Evolutionary conservation across 2,888 invertebrate species (phyloP).

Genomic region (Pseudanteris insignis): DNA sequence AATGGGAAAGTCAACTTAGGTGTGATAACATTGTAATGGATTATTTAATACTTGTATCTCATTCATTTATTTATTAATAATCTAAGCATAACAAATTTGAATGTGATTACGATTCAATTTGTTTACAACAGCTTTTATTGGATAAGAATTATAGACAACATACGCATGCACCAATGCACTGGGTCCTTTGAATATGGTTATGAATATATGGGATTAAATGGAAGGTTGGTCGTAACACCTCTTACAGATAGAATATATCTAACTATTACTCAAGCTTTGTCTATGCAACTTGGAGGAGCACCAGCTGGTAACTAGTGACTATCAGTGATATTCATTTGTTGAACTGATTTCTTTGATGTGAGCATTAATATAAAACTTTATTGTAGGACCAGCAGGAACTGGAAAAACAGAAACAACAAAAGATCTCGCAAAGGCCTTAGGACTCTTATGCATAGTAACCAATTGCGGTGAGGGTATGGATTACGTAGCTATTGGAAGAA

Average conservation of each 20-base stretch:
- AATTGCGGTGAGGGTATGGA: conserved; percentile 96
- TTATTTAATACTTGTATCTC: neutral
- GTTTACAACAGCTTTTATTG: conserved; percentile 78
- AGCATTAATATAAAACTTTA: too few relatives aligned
- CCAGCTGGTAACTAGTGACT: conserved; percentile 76
- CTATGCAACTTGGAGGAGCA: conserved; percentile 91
- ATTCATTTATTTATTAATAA: too few relatives aligned
- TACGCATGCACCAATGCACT: conserved; percentile 86
- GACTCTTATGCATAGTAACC: conserved; percentile 83
- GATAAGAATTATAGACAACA: conserved; percentile 81
- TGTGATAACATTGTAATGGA: too few relatives aligned
- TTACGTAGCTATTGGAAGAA: conserved; percentile 82
- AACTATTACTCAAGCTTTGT: conserved; percentile 90
- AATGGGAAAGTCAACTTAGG: conserved; percentile 93
- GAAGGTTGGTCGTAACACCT: conserved; percentile 89
- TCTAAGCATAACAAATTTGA: too few relatives aligned
- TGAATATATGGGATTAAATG: conserved; percentile 95
- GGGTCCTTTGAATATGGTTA: conserved; percentile 91
- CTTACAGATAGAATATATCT: conserved; percentile 92
- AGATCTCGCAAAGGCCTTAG: conserved; percentile 90
- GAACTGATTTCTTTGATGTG: too few relatives aligned
- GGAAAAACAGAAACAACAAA: conserved; percentile 94
- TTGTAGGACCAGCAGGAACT: conserved; percentile 80
- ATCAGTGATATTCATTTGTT: conserved; percentile 5
- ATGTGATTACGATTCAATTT: too few relatives aligned